Evolutionary conservation across 2,797 vertebrate species (phyloP).

Genomic region (Falco naumanni): DNA sequence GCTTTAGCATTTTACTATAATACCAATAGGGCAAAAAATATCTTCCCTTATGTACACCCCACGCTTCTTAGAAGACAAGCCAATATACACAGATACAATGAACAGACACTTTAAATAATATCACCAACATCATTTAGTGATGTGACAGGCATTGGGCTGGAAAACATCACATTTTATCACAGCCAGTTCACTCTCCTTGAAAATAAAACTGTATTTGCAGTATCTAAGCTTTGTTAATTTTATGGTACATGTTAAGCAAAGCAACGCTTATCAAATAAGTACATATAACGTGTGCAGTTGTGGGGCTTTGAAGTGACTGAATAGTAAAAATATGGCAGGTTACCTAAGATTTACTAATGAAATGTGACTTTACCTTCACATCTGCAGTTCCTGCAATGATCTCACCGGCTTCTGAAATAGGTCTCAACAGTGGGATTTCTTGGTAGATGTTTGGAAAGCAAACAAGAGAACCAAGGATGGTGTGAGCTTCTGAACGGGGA

Average conservation of each 20-base stretch:
- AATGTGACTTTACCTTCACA: constrained; percentile 85
- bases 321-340: background rate
- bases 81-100: background rate
- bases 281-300: background rate
- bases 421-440: constrained; percentile 84
- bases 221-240: background rate
- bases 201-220: background rate
- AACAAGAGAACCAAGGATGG: constrained; percentile 92
- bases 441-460: constrained; percentile 94
- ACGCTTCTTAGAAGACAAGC: background rate
- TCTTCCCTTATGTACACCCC: background rate
- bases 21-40: background rate
- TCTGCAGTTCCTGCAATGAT: constrained; percentile 79
- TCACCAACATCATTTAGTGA: background rate
- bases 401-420: constrained; percentile 78
- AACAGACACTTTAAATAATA: background rate
- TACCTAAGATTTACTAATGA: background rate
- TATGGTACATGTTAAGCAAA: background rate
- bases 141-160: background rate
- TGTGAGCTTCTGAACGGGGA: constrained; percentile 92
- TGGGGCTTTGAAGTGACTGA: background rate
- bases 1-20: background rate
- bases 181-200: background rate
- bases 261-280: background rate
- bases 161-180: background rate